A percentile compares a stretch with the other conserved stretches of the same genome.
phyloP scores from a whole-genome alignment of 2,113 vertebrate species.

The Chloebia gouldiae region DNA sequence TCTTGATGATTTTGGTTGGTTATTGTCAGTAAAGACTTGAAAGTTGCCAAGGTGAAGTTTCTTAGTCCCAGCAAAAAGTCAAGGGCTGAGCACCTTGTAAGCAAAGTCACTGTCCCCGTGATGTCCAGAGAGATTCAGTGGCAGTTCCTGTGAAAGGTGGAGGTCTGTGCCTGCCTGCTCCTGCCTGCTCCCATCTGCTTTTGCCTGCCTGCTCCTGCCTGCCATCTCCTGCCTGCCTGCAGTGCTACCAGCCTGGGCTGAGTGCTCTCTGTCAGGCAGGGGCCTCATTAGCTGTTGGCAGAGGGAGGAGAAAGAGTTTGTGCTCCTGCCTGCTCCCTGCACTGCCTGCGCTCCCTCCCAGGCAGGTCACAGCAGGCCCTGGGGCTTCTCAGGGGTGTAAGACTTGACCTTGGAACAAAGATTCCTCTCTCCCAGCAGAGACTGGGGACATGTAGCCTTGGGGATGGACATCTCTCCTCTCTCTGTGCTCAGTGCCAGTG shows the following conservation, averaged over 20 bases:
- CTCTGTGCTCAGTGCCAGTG: not conserved
- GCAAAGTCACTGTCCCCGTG: not conserved
- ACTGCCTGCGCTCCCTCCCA: not conserved
- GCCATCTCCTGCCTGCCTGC: not conserved
- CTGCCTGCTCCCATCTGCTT: not conserved
- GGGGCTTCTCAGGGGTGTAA: rapidly evolving
- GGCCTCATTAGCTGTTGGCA: not conserved
- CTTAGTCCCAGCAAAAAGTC: not conserved
- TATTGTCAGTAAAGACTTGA: not conserved
- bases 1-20: not conserved
- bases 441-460: not conserved
- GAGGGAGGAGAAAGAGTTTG: not conserved
- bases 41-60: not conserved
- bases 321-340: not conserved
- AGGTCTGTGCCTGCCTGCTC: not conserved
- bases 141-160: not conserved
- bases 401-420: not conserved
- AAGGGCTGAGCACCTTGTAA: rapidly evolving
- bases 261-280: not conserved
- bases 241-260: not conserved
- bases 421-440: not conserved
- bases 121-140: rapidly evolving
- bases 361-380: not conserved
- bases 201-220: not conserved
- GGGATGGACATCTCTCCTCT: not conserved